phyloP scores from a whole-genome alignment of 2,797 vertebrate genomes.

The Thaleichthys pacificus region DNA sequence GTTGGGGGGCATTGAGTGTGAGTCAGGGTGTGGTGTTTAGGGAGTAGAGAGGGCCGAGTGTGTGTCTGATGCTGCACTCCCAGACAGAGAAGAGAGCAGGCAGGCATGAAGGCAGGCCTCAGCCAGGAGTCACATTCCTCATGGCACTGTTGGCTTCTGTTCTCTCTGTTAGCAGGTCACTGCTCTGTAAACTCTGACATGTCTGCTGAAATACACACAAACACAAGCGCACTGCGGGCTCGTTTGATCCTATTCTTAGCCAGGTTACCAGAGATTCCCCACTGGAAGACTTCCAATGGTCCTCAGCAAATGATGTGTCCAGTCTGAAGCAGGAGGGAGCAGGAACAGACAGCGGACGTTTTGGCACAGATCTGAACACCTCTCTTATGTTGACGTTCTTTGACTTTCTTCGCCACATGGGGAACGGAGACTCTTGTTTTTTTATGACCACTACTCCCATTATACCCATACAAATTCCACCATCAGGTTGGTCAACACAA shows the following conservation, averaged over 20 bases:
- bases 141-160: conserved; percentile 20
- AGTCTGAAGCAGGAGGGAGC: background rate
- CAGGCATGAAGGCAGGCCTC: conserved; percentile 20
- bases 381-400: too few relatives aligned
- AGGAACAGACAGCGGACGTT: background rate
- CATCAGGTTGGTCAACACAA: too few relatives aligned
- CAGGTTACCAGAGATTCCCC: too few relatives aligned
- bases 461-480: too few relatives aligned
- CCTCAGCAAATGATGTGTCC: background rate
- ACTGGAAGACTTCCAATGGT: background rate
- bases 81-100: conserved; percentile 13
- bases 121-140: conserved; percentile 50
- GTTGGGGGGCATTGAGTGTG: background rate
- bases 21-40: conserved; percentile 25
- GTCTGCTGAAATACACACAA: conserved; percentile 25
- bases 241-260: too few relatives aligned
- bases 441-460: too few relatives aligned
- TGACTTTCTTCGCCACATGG: too few relatives aligned
- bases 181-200: conserved; percentile 45
- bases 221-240: too few relatives aligned
- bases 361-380: background rate
- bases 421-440: too few relatives aligned
- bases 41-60: conserved; percentile 19
- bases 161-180: conserved; percentile 45
- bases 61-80: conserved; percentile 20